These are phyloP conservation scores for Aplodontia rufa DNA, from an alignment of 2,113 vertebrate species.

Conservation along the genomic window DNA sequence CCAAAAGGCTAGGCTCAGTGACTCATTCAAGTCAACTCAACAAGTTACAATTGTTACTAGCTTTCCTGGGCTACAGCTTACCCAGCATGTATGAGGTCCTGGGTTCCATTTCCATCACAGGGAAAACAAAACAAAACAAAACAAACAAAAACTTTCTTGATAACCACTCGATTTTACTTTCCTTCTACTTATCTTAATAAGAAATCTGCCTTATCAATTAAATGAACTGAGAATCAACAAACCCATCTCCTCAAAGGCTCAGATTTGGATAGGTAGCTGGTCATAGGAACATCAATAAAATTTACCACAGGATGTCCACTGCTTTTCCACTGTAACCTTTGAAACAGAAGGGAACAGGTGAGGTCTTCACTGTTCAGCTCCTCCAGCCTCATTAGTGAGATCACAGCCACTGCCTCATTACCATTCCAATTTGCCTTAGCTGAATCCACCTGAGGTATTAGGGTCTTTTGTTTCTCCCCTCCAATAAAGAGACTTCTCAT, in stretches of 20 bases:
- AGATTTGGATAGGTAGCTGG: neutral
- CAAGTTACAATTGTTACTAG: neutral
- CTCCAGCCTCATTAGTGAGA: slow-evolving; percentile 69
- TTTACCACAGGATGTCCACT: neutral
- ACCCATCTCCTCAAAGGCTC: neutral
- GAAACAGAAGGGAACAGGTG: slow-evolving; percentile 37
- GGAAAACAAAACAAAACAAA: too few relatives aligned
- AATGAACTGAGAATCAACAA: neutral
- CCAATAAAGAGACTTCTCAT: slow-evolving; percentile 78
- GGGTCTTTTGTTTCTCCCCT: neutral
- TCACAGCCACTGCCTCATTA: slow-evolving; percentile 79
- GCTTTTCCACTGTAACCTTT: neutral
- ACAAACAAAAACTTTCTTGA: neutral
- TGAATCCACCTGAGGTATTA: slow-evolving; percentile 49
- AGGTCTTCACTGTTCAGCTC: slow-evolving; percentile 38
- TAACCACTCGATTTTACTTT: neutral
- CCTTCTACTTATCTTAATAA: neutral
- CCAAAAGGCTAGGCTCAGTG: neutral
- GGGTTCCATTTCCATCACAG: too few relatives aligned
- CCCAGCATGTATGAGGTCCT: too few relatives aligned
- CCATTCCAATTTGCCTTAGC: slow-evolving; percentile 79
- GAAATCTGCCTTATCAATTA: neutral
- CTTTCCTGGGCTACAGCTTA: neutral
- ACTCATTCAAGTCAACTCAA: neutral
- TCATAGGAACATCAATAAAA: neutral